Evolutionary conservation across 2,888 invertebrate species (phyloP).

Genomic region (Horisme vitalbata): DNA sequence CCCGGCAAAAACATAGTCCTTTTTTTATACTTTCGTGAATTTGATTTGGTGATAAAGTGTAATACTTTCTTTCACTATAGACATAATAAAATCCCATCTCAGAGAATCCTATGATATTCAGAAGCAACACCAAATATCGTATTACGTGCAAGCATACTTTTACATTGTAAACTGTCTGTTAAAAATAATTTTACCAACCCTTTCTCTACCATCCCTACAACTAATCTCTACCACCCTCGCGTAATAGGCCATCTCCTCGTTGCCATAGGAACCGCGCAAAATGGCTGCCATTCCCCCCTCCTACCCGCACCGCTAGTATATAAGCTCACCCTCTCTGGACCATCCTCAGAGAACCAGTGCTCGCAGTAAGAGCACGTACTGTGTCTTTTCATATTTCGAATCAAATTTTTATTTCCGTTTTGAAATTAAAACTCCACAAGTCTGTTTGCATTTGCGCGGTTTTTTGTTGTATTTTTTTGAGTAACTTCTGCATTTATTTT

Average conservation of each 20-base stretch:
- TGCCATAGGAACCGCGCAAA: constrained; percentile 70
- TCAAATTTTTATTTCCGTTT: constrained; percentile 42
- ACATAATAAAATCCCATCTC: too few species aligned
- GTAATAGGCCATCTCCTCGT: constrained; percentile 82
- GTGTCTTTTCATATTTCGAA: constrained; percentile 47
- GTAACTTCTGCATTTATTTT: background rate
- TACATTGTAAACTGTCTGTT: too few species aligned
- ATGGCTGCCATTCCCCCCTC: constrained; percentile 69
- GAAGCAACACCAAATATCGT: too few species aligned
- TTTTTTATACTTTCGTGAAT: too few species aligned
- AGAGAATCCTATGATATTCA: too few species aligned
- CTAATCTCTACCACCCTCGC: constrained; percentile 80
- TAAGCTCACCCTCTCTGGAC: constrained; percentile 57
- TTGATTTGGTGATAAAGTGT: too few species aligned
- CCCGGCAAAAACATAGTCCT: too few species aligned
- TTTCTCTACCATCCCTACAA: constrained; percentile 62
- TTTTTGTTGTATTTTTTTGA: constrained; percentile 18
- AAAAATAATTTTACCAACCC: constrained; percentile 30
- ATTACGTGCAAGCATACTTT: too few species aligned
- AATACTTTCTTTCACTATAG: too few species aligned
- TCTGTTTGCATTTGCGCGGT: constrained; percentile 21
- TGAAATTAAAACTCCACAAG: background rate
- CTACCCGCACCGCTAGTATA: constrained; percentile 60
- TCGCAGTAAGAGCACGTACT: constrained; percentile 47
- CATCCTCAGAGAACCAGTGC: constrained; percentile 73